phyloP scores from a whole-genome alignment of 2,888 invertebrate genomes.

The Leptinotarsa rubiginosa region DNA sequence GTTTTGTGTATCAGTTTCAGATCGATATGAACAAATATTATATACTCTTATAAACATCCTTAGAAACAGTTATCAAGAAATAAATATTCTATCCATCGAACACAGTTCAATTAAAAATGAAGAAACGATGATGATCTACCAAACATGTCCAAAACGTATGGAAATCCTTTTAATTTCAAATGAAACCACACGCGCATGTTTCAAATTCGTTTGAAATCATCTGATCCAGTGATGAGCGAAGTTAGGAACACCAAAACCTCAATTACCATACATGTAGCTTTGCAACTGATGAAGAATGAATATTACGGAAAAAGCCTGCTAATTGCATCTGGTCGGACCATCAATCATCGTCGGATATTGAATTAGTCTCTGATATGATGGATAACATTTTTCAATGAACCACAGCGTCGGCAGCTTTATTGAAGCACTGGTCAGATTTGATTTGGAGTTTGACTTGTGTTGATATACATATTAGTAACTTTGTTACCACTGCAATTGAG shows the following conservation, averaged over 20 bases:
- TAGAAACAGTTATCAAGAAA: too few relatives aligned
- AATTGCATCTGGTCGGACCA: slow-evolving; percentile 1
- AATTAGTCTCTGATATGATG: neutral
- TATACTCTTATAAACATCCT: too few relatives aligned
- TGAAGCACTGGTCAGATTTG: neutral
- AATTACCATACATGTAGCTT: neutral
- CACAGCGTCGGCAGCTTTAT: neutral
- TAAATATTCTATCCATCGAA: too few relatives aligned
- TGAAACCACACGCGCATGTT: too few relatives aligned
- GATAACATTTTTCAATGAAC: slow-evolving; percentile 9
- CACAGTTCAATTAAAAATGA: too few relatives aligned
- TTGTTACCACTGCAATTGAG: too few relatives aligned
- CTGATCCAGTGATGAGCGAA: neutral
- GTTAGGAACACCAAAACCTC: neutral
- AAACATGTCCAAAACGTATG: too few relatives aligned
- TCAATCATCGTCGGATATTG: slow-evolving; percentile 8
- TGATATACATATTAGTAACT: neutral
- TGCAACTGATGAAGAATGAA: neutral
- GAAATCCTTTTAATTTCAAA: too few relatives aligned
- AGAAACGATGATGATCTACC: too few relatives aligned
- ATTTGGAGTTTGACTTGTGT: neutral
- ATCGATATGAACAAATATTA: too few relatives aligned
- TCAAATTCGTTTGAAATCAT: too few relatives aligned
- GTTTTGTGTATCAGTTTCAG: too few relatives aligned
- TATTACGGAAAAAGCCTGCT: neutral